Evolutionary conservation across 2,113 vertebrate genomes (phyloP).

Genomic region (Eidolon helvum): DNA sequence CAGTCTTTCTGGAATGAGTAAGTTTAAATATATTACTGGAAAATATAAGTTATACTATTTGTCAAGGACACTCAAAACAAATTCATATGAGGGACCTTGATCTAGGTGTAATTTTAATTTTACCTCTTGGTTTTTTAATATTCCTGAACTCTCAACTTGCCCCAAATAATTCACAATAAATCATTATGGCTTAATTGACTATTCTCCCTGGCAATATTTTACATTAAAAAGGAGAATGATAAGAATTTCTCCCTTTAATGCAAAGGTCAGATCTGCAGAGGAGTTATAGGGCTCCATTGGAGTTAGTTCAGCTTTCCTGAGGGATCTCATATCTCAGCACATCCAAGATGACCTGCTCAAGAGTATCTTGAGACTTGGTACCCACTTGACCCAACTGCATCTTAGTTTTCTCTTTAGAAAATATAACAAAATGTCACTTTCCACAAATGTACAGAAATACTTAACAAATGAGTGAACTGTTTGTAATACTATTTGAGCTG

Average conservation of each 20-base stretch:
- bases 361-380: not conserved
- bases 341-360: not conserved
- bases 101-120: not conserved
- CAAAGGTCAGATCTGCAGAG: not conserved
- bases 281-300: fast-evolving
- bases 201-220: not conserved
- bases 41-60: not conserved
- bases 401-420: not conserved
- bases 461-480: not conserved
- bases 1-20: not conserved
- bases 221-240: not conserved
- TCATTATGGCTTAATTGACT: not conserved
- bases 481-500: not conserved
- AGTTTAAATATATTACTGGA: not conserved
- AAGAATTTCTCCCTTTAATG: not conserved
- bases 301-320: not conserved
- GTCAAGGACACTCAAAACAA: not conserved
- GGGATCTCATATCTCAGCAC: not conserved
- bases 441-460: not conserved
- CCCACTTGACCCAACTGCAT: not conserved
- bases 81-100: not conserved
- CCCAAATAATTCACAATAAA: not conserved
- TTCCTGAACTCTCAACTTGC: not conserved
- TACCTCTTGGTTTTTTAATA: not conserved
- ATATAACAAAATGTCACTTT: not conserved